Evolutionary conservation across 2,888 invertebrate genomes (phyloP), one percentile per base, ranked within the genome.

Genomic region (Dioctria linearis): DNA sequence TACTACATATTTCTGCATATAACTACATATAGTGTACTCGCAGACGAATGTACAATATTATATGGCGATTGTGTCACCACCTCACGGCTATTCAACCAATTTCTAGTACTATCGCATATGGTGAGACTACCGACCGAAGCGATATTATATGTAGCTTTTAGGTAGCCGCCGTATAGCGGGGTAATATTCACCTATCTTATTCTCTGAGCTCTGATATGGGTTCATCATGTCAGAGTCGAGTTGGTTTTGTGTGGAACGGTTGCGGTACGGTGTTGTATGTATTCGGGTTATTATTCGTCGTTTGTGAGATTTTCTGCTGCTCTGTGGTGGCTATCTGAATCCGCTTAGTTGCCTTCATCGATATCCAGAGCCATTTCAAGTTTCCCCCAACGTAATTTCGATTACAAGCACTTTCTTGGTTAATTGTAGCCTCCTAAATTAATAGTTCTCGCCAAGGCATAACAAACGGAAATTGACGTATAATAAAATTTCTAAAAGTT

Each of bases 301-400:
- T 57, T 54, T 37, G 25, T 25, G 61, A 46, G 46, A 49, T 42
- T 25, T 63, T 39, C 63, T 40, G 37, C 37, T 63, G 6, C 63
- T 61, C 49, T 42, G 25, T 51, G 39, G 73, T 54, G 11, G 54
- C 37, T 49, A n/a, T 39, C n/a, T n/a, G 65, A 42, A 40, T 69
- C 69, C 49, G 69, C 51, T 75, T 42, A 42, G 73, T 46, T 49
- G 63, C 63, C 76, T 25, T 71, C 71, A 46, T 61, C 61, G 63
- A 49, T 63, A 63, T 49, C 76, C 63, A 76, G 63, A 63, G 76
- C 76, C 76, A 76, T 76, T 76, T 76, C 63, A 46, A 63, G 76
- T 76, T 73, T 73, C 73, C 73, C 73, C 25, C 25, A 25, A 11
- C 57, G 39, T 73, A 57, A 73, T 73, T 73, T 73, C 54, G 76